Base-by-base conservation (phyloP, 2,888 invertebrate species). In the Leptura quadrifasciata region DNA sequence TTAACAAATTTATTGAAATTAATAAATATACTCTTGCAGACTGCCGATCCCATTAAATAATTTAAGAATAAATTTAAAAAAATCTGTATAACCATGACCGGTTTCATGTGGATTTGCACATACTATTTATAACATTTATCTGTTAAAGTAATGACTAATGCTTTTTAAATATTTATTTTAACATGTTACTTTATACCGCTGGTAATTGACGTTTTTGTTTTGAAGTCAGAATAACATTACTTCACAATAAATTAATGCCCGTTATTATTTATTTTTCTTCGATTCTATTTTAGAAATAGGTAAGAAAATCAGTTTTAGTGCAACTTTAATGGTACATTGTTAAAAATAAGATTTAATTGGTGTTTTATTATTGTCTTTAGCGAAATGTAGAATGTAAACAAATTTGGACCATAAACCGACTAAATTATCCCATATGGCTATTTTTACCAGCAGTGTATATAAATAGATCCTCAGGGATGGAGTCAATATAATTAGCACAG, bases 171-270 rank as follows among this genome's bases (percentile, higher is more conserved):
- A 71, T 75, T 71, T 75, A 75, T 65, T 71, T 71, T 24, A 75
- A 39, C 54, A 54, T 58, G 71, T 57, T 75, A 64, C 61, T 75
- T 71, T 61, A 75, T 65, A 58, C 31, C 24, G 47, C 63, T 17
- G 52, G 75, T 75, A 75, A 75, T 60, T 65, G 75, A 75, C 75
- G 75, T 70, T 75, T 71, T 64, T 75, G 75, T 61, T 60, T 67
- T 64, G 74, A 20, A 63, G 55, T 47, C 52, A 68, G 63, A 68
- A 61, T 24, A 52, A 68, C 54, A 54, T 63, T 63, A 63, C 35
- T 55, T 52, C 39, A 63, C 54, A 60, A 69, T 68, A 69, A 63
- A 74, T 69, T 63, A 60, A 69, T 52, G 35, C 15, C n/a, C 39
- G 21, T 18, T 71, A 63, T 70, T 74, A 74, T 74, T 74, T 74